Evolutionary conservation across 2,888 invertebrate species (phyloP).

Genomic region (Uropetala carovei): DNA sequence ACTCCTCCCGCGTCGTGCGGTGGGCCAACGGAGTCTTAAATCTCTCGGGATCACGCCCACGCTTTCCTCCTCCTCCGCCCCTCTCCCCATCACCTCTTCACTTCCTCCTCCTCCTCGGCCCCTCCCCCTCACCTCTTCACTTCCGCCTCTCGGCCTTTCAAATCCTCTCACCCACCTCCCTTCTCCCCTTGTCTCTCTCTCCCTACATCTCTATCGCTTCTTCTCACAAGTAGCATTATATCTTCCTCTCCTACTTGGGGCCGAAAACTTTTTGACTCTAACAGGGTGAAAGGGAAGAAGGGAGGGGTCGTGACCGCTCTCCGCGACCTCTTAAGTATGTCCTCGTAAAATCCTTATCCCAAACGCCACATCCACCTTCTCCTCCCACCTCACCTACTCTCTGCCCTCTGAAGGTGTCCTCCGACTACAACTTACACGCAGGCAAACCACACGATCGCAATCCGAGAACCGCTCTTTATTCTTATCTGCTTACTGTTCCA

Average conservation of each 20-base stretch:
- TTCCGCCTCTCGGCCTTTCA: neutral
- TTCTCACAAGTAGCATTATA: neutral
- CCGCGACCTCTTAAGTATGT: neutral
- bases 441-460: no score
- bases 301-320: neutral
- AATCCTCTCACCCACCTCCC: neutral
- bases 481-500: no score
- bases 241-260: neutral
- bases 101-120: neutral
- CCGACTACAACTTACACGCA: no score
- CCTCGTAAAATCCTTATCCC: neutral
- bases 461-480: no score
- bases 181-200: neutral
- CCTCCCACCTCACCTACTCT: no score
- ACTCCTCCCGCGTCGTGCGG: neutral
- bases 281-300: neutral
- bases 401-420: no score
- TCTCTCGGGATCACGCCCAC: neutral
- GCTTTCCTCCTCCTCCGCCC: neutral
- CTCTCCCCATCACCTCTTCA: neutral
- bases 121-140: neutral
- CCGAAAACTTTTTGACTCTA: neutral
- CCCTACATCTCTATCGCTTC: neutral
- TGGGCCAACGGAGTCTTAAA: slow-evolving; percentile 17
- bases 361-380: neutral